Percentiles rank a stretch among this genome's conserved stretches.
Evolutionary conservation across 2,797 vertebrate genomes (phyloP).

Genomic region (Percopsis omiscomaycus): DNA sequence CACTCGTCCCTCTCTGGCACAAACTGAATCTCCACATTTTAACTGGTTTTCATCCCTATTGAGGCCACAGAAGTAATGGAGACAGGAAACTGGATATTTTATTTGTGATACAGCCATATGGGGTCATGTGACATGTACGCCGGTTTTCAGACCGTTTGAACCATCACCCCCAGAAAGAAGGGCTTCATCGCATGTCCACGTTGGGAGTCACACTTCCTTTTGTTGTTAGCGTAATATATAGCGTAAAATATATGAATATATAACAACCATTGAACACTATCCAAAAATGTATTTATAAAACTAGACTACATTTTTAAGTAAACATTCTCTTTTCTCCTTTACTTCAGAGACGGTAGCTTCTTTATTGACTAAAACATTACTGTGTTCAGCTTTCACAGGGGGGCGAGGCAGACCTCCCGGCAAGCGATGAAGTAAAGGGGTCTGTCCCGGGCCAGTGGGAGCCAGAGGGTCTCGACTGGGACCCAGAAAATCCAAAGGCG

Average conservation of each 20-base stretch:
- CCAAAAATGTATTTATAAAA: no score
- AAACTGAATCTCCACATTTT: slow-evolving; percentile 44
- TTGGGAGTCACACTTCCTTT: no score
- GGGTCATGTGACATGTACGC: slow-evolving; percentile 38
- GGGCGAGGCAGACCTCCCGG: slow-evolving; percentile 63
- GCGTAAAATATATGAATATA: no score
- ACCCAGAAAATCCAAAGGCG: slow-evolving; percentile 54
- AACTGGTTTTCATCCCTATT: slow-evolving; percentile 56
- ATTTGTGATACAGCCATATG: slow-evolving; percentile 41
- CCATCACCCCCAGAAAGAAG: no score
- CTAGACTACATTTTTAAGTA: no score
- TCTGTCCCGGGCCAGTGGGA: slow-evolving; percentile 63
- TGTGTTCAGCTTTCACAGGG: slow-evolving; percentile 73
- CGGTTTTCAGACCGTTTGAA: no score
- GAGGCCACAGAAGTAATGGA: slow-evolving; percentile 51
- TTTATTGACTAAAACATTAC: slow-evolving; percentile 62
- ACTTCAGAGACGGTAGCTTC: slow-evolving; percentile 40
- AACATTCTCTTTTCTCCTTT: slow-evolving; percentile 35
- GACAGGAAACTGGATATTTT: slow-evolving; percentile 54
- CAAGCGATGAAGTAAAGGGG: slow-evolving; percentile 63
- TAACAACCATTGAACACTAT: no score
- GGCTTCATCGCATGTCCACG: no score
- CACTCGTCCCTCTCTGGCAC: slow-evolving; percentile 43
- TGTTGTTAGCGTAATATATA: no score
- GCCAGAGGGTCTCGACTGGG: slow-evolving; percentile 65